A percentile compares a stretch with the other conserved stretches of the same genome.
phyloP scores from a whole-genome alignment of 1,140 invertebrate genomes.

The Drosophila bocqueti region DNA sequence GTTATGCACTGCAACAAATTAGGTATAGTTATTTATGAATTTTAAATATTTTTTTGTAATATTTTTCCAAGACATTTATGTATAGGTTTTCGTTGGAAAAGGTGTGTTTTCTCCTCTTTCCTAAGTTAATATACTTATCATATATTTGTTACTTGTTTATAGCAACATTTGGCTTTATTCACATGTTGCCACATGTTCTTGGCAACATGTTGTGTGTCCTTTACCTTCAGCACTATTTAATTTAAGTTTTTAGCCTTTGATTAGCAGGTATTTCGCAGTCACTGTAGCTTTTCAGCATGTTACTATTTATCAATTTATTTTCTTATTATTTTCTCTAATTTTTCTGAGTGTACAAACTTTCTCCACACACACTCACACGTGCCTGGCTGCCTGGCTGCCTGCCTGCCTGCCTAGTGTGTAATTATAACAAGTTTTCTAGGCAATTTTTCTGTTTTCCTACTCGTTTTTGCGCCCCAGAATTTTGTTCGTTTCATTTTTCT shows the following conservation, averaged over 20 bases:
- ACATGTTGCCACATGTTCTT: not conserved
- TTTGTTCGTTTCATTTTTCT: conserved; percentile 16
- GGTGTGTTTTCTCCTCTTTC: not conserved
- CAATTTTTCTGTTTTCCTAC: conserved; percentile 60
- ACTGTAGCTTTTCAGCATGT: not conserved
- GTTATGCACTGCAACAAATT: conserved; percentile 7
- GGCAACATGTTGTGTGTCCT: not conserved
- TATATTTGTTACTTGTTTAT: not conserved
- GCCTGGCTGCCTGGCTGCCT: not conserved
- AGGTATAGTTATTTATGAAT: not conserved
- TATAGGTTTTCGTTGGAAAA: not conserved
- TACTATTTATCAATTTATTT: not conserved
- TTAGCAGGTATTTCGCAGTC: too few relatives aligned
- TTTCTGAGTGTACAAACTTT: conserved; percentile 1
- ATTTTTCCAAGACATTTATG: not conserved
- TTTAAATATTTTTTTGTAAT: not conserved
- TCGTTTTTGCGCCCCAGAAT: conserved; percentile 16
- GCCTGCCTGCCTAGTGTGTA: conserved; percentile 50
- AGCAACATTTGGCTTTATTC: not conserved
- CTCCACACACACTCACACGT: conserved; percentile 28
- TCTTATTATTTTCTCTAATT: not conserved
- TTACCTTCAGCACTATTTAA: not conserved
- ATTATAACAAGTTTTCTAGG: conserved; percentile 81
- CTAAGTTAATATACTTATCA: not conserved
- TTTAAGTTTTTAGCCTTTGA: not conserved